Evolutionary conservation across 2,113 vertebrate genomes (phyloP), one percentile per base, ranked within the genome.

Genomic region (Litocranius walleri): DNA sequence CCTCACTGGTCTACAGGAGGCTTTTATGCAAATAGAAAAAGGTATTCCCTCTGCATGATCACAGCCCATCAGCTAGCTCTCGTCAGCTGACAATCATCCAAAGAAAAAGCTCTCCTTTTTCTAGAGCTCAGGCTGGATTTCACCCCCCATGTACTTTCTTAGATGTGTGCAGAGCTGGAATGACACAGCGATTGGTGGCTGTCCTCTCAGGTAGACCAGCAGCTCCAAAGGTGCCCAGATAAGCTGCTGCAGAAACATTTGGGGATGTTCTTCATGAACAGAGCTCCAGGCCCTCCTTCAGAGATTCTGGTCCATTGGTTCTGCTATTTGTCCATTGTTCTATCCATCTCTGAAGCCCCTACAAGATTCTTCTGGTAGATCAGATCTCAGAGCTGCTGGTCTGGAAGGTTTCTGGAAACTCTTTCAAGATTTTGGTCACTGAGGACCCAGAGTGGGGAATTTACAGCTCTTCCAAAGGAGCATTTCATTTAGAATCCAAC

Each of bases 401-500:
- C 78, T 62, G 7, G 14, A 16, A 52, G 90, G 62, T 29, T 59
- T 52, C 94, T 57, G 61, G 33, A 57, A 93, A 4, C 12, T 36
- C 57, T 59, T 87, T 88, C 50, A 88, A 94, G 94, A 71, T 78
- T 40, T 61, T 19, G 43, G 54, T n/a, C 33, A 21, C n/a, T 62
- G 15, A 86, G 7, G 6, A 67, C 36, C 74, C 48, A 50, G 7
- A 10, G 25, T 56, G 45, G 7, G 74, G 64, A 81, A 48, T 64
- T 94, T 71, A 45, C 1, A 45, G 43, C 57, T 64, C 71, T 43
- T 89, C 45, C 29, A 52, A 54, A 97, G 88, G 50, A 57, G 16
- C 48, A 74, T 95, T 97, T 91, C 43, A 50, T 88, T 91, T 80
- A 78, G 78, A 97, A 89, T 88, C 71, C 83, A 91, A 94, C 2